Evolutionary conservation across 2,797 vertebrate genomes (phyloP), one percentile per base, ranked within the genome.

Genomic region (Cichlasoma orientale): DNA sequence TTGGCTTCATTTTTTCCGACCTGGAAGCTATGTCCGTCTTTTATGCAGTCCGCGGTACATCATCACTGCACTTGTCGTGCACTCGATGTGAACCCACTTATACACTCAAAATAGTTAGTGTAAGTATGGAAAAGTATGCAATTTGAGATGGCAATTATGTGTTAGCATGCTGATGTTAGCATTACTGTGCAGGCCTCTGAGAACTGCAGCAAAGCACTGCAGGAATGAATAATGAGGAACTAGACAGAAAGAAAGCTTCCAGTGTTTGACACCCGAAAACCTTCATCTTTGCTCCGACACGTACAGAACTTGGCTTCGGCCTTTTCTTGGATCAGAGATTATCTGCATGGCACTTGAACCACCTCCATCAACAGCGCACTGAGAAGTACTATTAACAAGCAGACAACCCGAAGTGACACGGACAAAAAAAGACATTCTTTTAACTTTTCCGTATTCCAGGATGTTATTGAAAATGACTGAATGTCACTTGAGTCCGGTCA

Each of bases 281-380:
- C 7, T 50, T 50, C 16, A n/a, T 31, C 19, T n/a, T 31, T n/a
- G 23, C 10, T 2, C 16, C 11, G 0, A 29, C 1, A 50, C 13
- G 29, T 18, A 2, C 27, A 59, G 31, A 54, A 38, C 27, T 23
- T 1, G 33, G 7, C 2, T 47, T 69, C 41, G 55, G 4, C 29
- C 71, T 53, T 55, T 82, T 38, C 38, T 31, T 18, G 58, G 71
- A 77, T 38, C 74, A 1, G 73, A 82, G 78, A 44, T 77, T 56
- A 78, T 87, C 71, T 18, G 13, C 5, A 31, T 33, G 25, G 50
- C 10, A 19, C 66, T 54, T 71, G 16, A 38, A 73, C 69, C 61
- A 25, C 7, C 27, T 57, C 21, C 73, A 21, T 61, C 47, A 14
- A 13, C 71, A 52, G 23, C 29, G 1, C 27, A 5, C 21, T 4